A percentile compares a stretch with the other conserved stretches of the same genome.
Evolutionary conservation across 2,888 invertebrate species (phyloP).

Genomic region (Trachelus troglodyta): DNA sequence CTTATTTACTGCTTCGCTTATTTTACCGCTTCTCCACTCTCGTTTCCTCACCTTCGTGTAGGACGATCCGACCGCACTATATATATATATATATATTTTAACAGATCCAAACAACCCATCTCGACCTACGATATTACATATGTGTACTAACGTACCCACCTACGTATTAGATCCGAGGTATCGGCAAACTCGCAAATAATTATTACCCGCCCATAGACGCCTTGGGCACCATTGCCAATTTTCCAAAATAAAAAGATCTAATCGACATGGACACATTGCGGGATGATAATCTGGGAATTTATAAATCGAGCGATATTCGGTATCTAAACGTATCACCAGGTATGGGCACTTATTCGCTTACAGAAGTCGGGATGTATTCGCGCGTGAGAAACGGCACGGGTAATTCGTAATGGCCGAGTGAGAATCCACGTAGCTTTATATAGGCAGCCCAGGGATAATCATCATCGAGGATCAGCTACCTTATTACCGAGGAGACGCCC

Average conservation of each 20-base stretch:
- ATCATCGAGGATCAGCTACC: slow-evolving; percentile 10
- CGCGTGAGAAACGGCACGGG: not conserved
- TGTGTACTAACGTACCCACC: not conserved
- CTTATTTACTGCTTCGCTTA: slow-evolving; percentile 21
- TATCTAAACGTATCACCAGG: not conserved
- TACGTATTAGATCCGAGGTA: not conserved
- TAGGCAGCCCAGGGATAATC: not conserved
- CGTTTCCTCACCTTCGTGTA: slow-evolving; percentile 14
- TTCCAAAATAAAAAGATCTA: not conserved
- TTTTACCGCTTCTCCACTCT: slow-evolving; percentile 20
- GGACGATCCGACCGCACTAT: not conserved
- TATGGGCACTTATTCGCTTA: not conserved
- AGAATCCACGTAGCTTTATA: not conserved
- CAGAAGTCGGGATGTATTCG: not conserved
- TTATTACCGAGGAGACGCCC: slow-evolving; percentile 9
- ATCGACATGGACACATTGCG: not conserved
- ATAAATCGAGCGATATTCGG: not conserved
- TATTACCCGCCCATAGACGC: not conserved
- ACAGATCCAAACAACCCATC: not conserved
- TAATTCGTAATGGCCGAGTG: not conserved
- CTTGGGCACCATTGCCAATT: not conserved
- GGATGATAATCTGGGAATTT: not conserved
- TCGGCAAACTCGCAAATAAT: not conserved
- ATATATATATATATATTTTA: not conserved
- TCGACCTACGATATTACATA: not conserved